These are phyloP conservation scores for Chaetophractus vellerosus DNA, from an alignment of 2,797 vertebrate species.

Conservation along the genomic window DNA sequence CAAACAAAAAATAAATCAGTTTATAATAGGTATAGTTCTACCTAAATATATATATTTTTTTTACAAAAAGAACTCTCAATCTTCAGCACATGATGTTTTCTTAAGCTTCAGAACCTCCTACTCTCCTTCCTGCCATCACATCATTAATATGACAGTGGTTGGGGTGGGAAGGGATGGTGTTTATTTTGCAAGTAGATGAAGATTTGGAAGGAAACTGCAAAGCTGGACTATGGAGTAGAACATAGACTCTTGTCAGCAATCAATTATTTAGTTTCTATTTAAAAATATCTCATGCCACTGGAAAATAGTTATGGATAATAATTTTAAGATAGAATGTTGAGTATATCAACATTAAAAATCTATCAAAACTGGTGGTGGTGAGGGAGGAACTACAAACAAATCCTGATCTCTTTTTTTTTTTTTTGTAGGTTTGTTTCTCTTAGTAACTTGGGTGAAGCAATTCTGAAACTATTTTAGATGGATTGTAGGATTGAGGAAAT, in stretches of 20 bases:
- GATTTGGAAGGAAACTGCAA: constrained; percentile 67
- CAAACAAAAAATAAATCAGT: constrained; percentile 29
- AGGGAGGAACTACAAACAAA: background rate
- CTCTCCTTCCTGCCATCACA: constrained; percentile 29
- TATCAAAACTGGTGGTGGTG: background rate
- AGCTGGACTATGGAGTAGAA: background rate
- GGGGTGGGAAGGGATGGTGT: constrained; percentile 14
- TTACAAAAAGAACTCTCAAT: constrained; percentile 24
- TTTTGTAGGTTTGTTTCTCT: background rate
- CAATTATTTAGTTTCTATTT: constrained; percentile 64
- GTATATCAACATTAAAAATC: constrained; percentile 59
- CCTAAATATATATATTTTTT: background rate
- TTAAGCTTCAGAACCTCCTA: background rate
- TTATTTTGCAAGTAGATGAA: constrained; percentile 57
- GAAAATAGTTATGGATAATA: background rate
- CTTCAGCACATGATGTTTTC: background rate
- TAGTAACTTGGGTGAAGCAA: background rate
- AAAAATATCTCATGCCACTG: background rate
- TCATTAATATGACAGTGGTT: constrained; percentile 12
- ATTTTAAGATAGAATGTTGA: constrained; percentile 49
- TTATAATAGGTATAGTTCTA: constrained; percentile 10
- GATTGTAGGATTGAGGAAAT: background rate
- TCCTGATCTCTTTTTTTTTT: background rate
- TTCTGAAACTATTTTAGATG: constrained; percentile 24
- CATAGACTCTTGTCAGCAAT: constrained; percentile 28